These are phyloP conservation scores for Zele albiditarsus DNA, from an alignment of 2,888 invertebrate genomes.

Conservation along the genomic window DNA sequence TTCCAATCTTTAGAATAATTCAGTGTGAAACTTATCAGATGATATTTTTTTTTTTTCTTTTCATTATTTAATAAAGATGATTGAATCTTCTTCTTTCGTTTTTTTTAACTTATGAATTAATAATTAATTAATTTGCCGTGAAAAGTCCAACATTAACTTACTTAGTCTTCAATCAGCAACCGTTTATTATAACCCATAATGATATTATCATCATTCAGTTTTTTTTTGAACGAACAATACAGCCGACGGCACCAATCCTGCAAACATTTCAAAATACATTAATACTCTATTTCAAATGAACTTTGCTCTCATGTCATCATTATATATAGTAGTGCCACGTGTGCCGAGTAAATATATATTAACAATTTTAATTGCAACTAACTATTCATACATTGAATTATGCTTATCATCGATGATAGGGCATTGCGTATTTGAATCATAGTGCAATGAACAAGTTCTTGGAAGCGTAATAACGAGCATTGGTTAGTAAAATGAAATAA, in stretches of 20 bases:
- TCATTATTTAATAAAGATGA: background rate
- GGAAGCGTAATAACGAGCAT: no score
- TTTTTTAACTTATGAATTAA: background rate
- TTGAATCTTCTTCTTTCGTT: background rate
- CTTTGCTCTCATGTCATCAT: background rate
- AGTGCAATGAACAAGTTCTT: no score
- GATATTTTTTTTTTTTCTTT: background rate
- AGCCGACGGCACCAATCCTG: conserved; percentile 89
- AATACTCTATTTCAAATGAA: background rate
- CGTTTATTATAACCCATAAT: background rate
- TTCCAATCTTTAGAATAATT: background rate
- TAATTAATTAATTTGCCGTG: background rate
- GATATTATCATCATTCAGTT: conserved; percentile 51
- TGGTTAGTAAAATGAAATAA: no score
- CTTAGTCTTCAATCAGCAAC: background rate
- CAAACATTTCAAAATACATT: conserved; percentile 59
- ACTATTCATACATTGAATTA: no score
- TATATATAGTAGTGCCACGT: background rate
- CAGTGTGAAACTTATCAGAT: background rate
- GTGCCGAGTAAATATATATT: no score
- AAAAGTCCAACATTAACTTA: background rate
- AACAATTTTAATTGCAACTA: no score
- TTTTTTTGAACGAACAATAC: conserved; percentile 84
- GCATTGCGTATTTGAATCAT: no score
- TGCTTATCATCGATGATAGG: no score